Evolutionary conservation across 2,797 vertebrate species (phyloP).

Genomic region (Pampus argenteus): DNA sequence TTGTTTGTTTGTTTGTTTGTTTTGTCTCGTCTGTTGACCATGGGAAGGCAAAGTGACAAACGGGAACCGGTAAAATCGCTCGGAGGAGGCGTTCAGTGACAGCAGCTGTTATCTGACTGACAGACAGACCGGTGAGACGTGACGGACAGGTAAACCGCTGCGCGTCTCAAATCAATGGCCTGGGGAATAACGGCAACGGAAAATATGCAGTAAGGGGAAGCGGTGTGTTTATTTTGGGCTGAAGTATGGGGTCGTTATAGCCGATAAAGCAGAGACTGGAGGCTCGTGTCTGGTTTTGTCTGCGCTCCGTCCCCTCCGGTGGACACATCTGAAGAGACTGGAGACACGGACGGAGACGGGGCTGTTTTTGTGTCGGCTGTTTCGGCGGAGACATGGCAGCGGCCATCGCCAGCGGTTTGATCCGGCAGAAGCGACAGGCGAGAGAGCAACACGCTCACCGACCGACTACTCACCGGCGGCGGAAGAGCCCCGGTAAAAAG

Average conservation of each 20-base stretch:
- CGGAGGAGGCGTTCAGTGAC: constrained; percentile 62
- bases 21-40: constrained; percentile 25
- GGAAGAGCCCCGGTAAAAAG: constrained; percentile 95
- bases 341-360: constrained; percentile 69
- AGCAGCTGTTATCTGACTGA: constrained; percentile 57
- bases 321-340: constrained; percentile 67
- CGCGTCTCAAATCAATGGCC: constrained; percentile 41
- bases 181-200: constrained; percentile 9
- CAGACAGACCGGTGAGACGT: constrained; percentile 70
- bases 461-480: constrained; percentile 90
- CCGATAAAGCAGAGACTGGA: constrained; percentile 54
- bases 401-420: constrained; percentile 96
- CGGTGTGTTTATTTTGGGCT: constrained; percentile 26
- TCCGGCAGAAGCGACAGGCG: constrained; percentile 96
- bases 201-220: constrained; percentile 46
- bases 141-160: constrained; percentile 74
- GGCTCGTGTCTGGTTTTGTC: constrained; percentile 59
- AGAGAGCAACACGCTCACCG: constrained; percentile 95
- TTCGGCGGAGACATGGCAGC: constrained; percentile 90
- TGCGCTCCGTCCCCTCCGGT: constrained; percentile 72
- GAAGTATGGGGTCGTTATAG: constrained; percentile 67
- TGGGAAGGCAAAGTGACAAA: constrained; percentile 42
- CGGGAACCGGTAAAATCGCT: constrained; percentile 15
- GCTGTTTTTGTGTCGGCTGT: constrained; percentile 51
- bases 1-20: background rate